Evolutionary conservation across 2,888 invertebrate genomes (phyloP).

Genomic region (Dendrolimus houi): DNA sequence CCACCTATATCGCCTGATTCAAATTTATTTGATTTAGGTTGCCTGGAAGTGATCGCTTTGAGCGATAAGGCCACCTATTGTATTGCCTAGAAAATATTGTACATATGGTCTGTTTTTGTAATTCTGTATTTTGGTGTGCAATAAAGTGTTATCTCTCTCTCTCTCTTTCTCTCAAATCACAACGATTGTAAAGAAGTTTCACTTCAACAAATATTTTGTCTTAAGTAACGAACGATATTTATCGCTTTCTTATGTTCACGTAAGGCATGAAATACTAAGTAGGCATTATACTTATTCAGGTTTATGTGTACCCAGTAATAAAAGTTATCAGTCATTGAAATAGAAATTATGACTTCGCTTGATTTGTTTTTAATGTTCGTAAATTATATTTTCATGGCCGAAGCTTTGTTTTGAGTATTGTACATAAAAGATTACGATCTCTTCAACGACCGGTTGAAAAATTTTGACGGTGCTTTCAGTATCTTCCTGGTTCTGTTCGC

Average conservation of each 20-base stretch:
- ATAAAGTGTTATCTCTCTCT: too few species aligned
- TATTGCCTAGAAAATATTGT: too few species aligned
- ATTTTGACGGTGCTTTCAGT: background rate
- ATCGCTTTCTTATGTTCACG: background rate
- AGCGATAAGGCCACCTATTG: too few species aligned
- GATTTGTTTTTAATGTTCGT: background rate
- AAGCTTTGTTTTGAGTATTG: background rate
- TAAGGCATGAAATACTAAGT: background rate
- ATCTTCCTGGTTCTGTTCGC: too few species aligned
- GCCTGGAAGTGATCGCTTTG: too few species aligned
- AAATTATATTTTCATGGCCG: background rate
- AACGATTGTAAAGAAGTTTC: too few species aligned
- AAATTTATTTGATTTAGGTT: too few species aligned
- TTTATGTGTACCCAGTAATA: background rate
- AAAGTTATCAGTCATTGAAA: background rate
- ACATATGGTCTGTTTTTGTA: too few species aligned
- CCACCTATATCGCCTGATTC: too few species aligned
- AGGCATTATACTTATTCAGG: background rate
- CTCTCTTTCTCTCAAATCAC: too few species aligned
- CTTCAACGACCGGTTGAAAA: background rate
- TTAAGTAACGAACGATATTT: background rate
- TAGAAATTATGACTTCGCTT: background rate
- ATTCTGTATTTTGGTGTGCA: too few species aligned
- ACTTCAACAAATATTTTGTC: background rate
- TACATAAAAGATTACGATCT: background rate